Evolutionary conservation across 2,797 vertebrate species (phyloP).

Genomic region (Carapus acus): DNA sequence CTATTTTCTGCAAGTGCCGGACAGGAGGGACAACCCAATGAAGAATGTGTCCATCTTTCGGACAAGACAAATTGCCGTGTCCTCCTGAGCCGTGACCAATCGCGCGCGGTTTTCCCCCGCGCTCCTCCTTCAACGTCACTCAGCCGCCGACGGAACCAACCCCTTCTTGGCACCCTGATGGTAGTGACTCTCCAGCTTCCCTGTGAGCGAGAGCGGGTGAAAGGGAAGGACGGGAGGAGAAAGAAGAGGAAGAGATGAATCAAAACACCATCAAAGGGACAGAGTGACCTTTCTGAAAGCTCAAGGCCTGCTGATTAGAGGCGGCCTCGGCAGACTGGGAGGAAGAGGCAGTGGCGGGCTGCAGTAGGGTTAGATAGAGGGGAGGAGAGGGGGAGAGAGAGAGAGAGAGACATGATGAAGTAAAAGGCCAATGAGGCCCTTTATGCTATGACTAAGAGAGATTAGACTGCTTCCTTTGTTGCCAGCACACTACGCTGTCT

Average conservation of each 20-base stretch:
- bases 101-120: neutral
- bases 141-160: constrained; percentile 80
- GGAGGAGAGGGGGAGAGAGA: neutral
- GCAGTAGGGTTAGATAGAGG: too few relatives aligned
- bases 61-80: constrained; percentile 23
- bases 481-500: constrained; percentile 28
- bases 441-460: constrained; percentile 42
- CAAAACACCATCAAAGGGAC: constrained; percentile 73
- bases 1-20: constrained; percentile 11
- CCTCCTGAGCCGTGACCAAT: constrained; percentile 9
- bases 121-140: constrained; percentile 55
- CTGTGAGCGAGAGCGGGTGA: constrained; percentile 61
- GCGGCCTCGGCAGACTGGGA: constrained; percentile 48
- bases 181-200: constrained; percentile 91
- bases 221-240: constrained; percentile 40
- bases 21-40: neutral
- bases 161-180: constrained; percentile 95
- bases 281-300: constrained; percentile 72
- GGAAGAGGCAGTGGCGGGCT: too few relatives aligned
- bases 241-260: constrained; percentile 70
- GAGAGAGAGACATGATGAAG: constrained; percentile 35
- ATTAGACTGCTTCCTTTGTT: constrained; percentile 41
- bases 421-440: constrained; percentile 54
- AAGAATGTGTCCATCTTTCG: constrained; percentile 6
- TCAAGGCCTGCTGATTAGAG: constrained; percentile 73